These are phyloP conservation scores for Boulengeromyrus knoepffleri DNA, from an alignment of 2,113 vertebrate species.

Conservation along the genomic window DNA sequence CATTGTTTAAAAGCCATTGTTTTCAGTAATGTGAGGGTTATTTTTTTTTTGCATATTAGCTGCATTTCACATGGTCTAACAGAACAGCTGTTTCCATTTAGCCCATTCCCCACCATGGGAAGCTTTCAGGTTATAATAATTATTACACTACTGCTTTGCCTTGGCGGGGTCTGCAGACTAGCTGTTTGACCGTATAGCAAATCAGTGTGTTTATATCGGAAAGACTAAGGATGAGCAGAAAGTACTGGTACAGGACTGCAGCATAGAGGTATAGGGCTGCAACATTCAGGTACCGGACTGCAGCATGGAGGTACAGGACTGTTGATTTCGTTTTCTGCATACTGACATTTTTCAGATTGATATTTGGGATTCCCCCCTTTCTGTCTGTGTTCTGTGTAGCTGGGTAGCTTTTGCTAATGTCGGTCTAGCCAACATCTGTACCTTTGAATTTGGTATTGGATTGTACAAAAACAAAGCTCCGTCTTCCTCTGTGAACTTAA, in stretches of 20 bases:
- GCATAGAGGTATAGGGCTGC: too few relatives aligned
- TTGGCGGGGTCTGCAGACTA: not conserved
- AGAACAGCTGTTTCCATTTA: constrained; percentile 4
- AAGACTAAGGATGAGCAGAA: not conserved
- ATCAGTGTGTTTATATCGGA: not conserved
- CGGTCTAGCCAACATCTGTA: not conserved
- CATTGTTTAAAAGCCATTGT: not conserved
- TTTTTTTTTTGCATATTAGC: not conserved
- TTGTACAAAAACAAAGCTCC: too few relatives aligned
- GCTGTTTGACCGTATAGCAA: constrained; percentile 9
- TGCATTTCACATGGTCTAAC: not conserved
- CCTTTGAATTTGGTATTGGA: not conserved
- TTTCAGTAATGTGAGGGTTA: not conserved
- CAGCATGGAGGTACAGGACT: too few relatives aligned
- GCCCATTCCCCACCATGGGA: not conserved
- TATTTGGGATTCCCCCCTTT: not conserved
- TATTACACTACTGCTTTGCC: not conserved
- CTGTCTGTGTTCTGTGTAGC: not conserved
- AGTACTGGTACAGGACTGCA: not conserved
- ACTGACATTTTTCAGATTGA: not conserved
- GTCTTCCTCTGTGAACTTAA: not conserved
- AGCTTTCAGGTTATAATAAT: not conserved
- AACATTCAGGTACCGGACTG: too few relatives aligned
- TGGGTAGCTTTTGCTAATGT: not conserved
- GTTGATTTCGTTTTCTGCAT: not conserved